Conservation (phyloP, 2,888 invertebrate genomes). For the Sceliomorpha sp. region DNA sequence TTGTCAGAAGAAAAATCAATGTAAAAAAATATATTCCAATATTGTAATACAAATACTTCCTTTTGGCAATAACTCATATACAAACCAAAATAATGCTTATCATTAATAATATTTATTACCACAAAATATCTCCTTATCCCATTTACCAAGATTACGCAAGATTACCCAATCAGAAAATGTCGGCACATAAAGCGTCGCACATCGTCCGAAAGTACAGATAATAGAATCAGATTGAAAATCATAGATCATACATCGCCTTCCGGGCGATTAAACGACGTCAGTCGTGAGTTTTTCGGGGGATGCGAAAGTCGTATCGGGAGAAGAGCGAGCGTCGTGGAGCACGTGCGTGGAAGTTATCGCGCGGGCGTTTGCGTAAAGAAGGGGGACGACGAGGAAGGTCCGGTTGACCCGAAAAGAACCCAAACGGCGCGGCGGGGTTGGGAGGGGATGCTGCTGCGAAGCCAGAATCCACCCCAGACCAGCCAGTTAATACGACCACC, state of each 20-base stretch:
- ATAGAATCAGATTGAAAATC: slow-evolving; percentile 45
- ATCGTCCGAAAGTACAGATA: no score
- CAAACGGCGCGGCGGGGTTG: slow-evolving; percentile 30
- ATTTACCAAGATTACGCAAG: no score
- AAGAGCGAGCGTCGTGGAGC: slow-evolving; percentile 11
- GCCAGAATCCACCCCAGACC: slow-evolving; percentile 50
- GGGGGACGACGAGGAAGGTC: slow-evolving; percentile 31
- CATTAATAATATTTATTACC: no score
- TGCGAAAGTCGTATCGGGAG: slow-evolving; percentile 29
- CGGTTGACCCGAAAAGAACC: slow-evolving; percentile 22
- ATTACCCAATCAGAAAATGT: no score
- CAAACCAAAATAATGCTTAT: no score
- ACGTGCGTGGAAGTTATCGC: slow-evolving; percentile 62
- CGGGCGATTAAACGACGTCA: slow-evolving; percentile 52
- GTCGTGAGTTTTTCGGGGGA: slow-evolving; percentile 43
- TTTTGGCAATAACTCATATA: no score
- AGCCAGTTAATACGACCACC: slow-evolving; percentile 59
- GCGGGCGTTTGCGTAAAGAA: slow-evolving; percentile 45
- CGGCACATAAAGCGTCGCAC: no score
- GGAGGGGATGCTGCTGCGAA: no score
- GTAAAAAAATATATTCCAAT: no score
- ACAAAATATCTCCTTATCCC: no score
- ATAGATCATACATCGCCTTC: slow-evolving; percentile 50
- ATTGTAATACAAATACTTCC: no score
- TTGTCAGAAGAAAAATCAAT: no score